Percentiles rank a stretch among this genome's conserved stretches.
phyloP scores from a whole-genome alignment of 2,888 invertebrate genomes.

The Phengaris arion region DNA sequence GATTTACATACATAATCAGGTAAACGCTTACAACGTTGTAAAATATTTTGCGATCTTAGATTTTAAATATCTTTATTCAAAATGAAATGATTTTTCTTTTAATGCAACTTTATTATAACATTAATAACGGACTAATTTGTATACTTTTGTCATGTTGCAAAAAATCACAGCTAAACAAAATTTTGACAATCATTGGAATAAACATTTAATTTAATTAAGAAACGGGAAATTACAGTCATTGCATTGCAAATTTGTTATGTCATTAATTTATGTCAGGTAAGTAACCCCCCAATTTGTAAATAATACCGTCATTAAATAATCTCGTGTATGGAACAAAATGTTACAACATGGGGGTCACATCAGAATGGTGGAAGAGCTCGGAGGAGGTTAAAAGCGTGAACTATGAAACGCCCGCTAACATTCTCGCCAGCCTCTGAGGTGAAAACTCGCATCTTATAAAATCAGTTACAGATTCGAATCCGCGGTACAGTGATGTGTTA shows the following conservation, averaged over 20 bases:
- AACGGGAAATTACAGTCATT: background rate
- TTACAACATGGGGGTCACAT: slow-evolving; percentile 43
- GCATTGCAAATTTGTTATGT: slow-evolving; percentile 56
- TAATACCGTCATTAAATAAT: slow-evolving; percentile 37
- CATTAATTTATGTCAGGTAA: slow-evolving; percentile 54
- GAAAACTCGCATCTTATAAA: slow-evolving; percentile 30
- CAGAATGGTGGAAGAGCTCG: slow-evolving; percentile 49
- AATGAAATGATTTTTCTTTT: too few relatives aligned
- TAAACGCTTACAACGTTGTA: too few relatives aligned
- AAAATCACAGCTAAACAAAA: background rate
- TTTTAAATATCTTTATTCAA: too few relatives aligned
- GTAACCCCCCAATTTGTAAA: slow-evolving; percentile 23
- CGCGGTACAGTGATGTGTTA: slow-evolving; percentile 29
- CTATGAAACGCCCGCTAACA: slow-evolving; percentile 59
- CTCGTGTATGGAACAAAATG: slow-evolving; percentile 34
- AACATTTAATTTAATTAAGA: background rate
- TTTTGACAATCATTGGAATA: background rate
- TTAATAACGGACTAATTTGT: background rate
- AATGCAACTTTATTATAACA: too few relatives aligned
- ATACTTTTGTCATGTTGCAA: background rate
- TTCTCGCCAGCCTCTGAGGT: slow-evolving; percentile 45
- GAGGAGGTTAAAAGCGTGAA: slow-evolving; percentile 61
- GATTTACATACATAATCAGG: too few relatives aligned
- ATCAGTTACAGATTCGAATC: background rate
- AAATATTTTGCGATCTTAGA: too few relatives aligned